Evolutionary conservation across 1,140 invertebrate species (phyloP).

Genomic region (Bactericera cockerelli): DNA sequence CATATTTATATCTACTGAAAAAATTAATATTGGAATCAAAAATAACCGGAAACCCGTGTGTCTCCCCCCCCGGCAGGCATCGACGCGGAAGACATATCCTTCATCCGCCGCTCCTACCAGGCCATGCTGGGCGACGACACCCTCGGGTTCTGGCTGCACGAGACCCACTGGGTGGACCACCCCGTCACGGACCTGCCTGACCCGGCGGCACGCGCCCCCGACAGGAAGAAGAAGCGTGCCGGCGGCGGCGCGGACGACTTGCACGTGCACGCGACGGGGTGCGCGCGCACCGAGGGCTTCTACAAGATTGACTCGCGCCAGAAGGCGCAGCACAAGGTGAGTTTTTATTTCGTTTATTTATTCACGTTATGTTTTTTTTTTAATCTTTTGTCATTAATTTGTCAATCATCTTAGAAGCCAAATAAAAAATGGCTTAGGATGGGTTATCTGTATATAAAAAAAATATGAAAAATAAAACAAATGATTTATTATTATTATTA

Average conservation of each 20-base stretch:
- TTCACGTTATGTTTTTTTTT: too few relatives aligned
- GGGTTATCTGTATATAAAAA: too few relatives aligned
- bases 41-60: too few relatives aligned
- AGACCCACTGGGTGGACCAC: slow-evolving; percentile 95
- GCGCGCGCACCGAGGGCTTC: slow-evolving; percentile 81
- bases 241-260: slow-evolving; percentile 28
- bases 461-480: too few relatives aligned
- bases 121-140: slow-evolving; percentile 67
- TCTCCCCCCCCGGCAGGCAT: too few relatives aligned
- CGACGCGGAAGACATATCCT: slow-evolving; percentile 78
- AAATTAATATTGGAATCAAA: too few relatives aligned
- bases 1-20: too few relatives aligned
- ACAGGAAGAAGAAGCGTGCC: slow-evolving; percentile 48
- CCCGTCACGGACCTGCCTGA: slow-evolving; percentile 60
- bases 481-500: too few relatives aligned
- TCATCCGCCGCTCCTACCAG: slow-evolving; percentile 71
- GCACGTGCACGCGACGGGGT: slow-evolving; percentile 64
- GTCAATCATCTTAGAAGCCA: too few relatives aligned
- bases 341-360: too few relatives aligned
- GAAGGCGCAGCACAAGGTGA: slow-evolving; percentile 68
- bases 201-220: slow-evolving; percentile 45
- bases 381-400: too few relatives aligned
- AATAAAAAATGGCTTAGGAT: too few relatives aligned
- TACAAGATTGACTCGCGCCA: slow-evolving; percentile 83
- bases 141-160: slow-evolving; percentile 78